Percentiles rank a stretch among this genome's conserved stretches.
These are phyloP conservation scores for Dryobates pubescens DNA, from an alignment of 2,797 vertebrate genomes.

Conservation along the genomic window DNA sequence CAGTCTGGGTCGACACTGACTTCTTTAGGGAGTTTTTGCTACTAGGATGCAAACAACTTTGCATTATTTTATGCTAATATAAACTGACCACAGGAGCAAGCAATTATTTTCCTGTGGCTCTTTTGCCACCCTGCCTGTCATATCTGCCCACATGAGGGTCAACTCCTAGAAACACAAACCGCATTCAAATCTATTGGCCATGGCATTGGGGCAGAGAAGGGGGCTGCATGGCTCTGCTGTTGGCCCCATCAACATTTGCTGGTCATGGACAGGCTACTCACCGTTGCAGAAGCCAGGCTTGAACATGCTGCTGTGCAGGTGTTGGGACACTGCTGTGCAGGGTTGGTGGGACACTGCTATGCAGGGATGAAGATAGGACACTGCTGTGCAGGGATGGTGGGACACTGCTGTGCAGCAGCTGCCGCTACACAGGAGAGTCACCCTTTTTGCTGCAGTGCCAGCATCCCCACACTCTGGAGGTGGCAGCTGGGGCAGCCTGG, in stretches of 20 bases:
- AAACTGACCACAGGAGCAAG: neutral
- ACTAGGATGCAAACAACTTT: neutral
- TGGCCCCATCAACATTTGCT: rapidly evolving
- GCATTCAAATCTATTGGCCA: rapidly evolving
- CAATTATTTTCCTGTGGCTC: neutral
- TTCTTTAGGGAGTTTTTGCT: too few species aligned
- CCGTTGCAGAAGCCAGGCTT: neutral
- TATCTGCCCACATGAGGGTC: neutral
- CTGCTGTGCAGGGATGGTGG: neutral
- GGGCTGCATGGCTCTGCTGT: neutral
- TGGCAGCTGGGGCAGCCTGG: neutral
- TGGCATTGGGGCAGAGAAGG: neutral
- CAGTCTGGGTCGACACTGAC: too few species aligned
- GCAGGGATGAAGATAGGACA: neutral
- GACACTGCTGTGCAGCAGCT: neutral
- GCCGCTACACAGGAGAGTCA: neutral
- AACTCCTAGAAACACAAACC: rapidly evolving
- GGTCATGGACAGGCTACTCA: rapidly evolving
- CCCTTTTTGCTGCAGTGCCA: neutral
- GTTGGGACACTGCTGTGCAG: too few species aligned
- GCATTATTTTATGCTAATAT: neutral
- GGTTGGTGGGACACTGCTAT: neutral
- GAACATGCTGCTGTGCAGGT: neutral
- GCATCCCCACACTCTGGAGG: neutral
- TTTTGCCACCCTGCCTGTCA: neutral